A percentile compares a stretch with the other conserved stretches of the same genome.
Conservation (phyloP, 2,113 vertebrate genomes). For the Scomber scombrus region DNA sequence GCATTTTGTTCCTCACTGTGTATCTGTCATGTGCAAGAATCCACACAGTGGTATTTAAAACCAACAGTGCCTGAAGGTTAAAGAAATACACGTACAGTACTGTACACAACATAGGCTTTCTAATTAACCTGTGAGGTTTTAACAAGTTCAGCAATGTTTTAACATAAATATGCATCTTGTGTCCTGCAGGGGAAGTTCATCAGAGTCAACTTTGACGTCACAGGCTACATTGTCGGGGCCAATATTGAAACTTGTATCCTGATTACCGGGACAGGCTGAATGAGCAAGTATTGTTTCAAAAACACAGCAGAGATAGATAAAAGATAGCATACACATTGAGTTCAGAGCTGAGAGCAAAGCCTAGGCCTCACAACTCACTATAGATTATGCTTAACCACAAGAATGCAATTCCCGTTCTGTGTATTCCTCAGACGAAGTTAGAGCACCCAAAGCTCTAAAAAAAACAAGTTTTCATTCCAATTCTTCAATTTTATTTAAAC, state of each 20-base stretch:
- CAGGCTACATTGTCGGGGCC: conserved; percentile 98
- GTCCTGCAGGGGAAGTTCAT: conserved; percentile 96
- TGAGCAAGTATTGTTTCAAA: conserved; percentile 24
- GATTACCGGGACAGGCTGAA: not conserved
- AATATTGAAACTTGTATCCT: conserved; percentile 99
- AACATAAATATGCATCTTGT: conserved; percentile 15
- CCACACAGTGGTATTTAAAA: conserved; percentile 30
- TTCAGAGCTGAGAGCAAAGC: conserved; percentile 18
- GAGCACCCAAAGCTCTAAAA: not conserved
- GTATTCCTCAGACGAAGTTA: not conserved
- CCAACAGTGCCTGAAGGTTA: not conserved
- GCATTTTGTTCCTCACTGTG: conserved; percentile 26
- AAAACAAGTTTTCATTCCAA: conserved; percentile 18
- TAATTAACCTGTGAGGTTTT: not conserved
- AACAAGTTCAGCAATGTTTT: conserved; percentile 2
- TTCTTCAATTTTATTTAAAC: not conserved
- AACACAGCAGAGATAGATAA: not conserved
- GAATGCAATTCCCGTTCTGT: conserved; percentile 8
- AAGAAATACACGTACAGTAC: not conserved
- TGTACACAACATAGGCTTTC: not conserved
- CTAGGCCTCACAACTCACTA: conserved; percentile 2
- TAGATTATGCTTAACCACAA: conserved; percentile 30
- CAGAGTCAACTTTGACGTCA: conserved; percentile 98
- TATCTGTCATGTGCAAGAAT: conserved; percentile 30
- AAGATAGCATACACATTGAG: not conserved